phyloP scores from a whole-genome alignment of 2,888 invertebrate species.

The Hypsopygia costalis region DNA sequence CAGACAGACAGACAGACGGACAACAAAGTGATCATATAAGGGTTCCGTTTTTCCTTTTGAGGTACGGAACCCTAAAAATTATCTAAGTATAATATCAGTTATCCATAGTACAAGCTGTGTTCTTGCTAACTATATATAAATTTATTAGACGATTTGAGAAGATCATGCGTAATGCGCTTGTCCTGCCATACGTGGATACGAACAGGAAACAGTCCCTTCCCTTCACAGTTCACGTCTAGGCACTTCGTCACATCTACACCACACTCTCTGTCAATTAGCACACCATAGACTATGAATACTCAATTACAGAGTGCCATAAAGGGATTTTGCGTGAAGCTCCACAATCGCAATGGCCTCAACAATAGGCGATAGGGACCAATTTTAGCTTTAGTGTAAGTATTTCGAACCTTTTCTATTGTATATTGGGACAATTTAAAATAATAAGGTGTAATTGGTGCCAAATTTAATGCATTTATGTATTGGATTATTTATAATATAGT shows the following conservation, averaged over 20 bases:
- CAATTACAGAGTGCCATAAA: constrained; percentile 41
- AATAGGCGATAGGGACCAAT: constrained; percentile 16
- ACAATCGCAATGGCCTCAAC: constrained; percentile 31
- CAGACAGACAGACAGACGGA: too few relatives aligned
- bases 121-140: too few relatives aligned
- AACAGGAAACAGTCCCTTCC: constrained; percentile 10
- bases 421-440: background rate
- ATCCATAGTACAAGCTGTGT: too few relatives aligned
- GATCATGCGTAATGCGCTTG: background rate
- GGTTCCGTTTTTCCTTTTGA: too few relatives aligned
- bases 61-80: too few relatives aligned
- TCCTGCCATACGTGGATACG: constrained; percentile 9
- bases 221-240: constrained; percentile 24
- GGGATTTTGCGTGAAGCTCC: constrained; percentile 30
- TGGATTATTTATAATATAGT: too few relatives aligned
- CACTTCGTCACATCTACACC: constrained; percentile 26
- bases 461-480: background rate
- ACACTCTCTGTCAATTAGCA: constrained; percentile 47
- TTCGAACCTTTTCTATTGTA: constrained; percentile 4
- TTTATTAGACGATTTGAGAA: too few relatives aligned
- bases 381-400: constrained; percentile 8
- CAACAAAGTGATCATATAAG: too few relatives aligned
- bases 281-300: constrained; percentile 42
- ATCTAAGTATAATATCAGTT: too few relatives aligned
- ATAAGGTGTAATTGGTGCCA: background rate